phyloP scores from a whole-genome alignment of 2,113 vertebrate species.

The Sphaerodactylus townsendi region DNA sequence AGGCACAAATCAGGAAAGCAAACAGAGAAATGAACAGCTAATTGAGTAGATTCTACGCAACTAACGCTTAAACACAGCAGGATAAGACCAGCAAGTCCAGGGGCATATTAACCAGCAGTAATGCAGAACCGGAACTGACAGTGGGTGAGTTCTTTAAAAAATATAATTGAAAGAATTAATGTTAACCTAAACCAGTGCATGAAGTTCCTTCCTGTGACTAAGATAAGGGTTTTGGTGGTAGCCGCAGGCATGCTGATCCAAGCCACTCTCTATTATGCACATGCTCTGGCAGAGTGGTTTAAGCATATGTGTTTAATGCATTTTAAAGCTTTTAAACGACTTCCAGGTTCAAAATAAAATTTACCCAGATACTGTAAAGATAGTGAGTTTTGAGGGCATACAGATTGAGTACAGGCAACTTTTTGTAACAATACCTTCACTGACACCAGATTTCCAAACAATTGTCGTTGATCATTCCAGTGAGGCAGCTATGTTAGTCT shows the following conservation, averaged over 20 bases:
- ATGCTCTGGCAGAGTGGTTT: conserved; percentile 21
- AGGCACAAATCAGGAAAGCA: conserved; percentile 71
- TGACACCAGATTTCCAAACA: conserved; percentile 11
- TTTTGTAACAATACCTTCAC: neutral
- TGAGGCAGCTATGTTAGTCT: too few species aligned
- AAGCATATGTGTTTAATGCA: neutral
- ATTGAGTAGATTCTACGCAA: conserved; percentile 68
- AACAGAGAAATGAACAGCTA: conserved; percentile 69
- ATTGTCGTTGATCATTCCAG: too few species aligned
- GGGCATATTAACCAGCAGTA: conserved; percentile 47
- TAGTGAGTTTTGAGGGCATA: neutral
- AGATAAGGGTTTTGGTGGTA: conserved; percentile 48
- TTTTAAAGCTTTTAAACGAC: conserved; percentile 15
- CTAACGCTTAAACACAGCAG: conserved; percentile 61
- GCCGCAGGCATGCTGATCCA: conserved; percentile 35
- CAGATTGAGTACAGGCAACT: neutral
- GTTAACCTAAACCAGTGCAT: conserved; percentile 22
- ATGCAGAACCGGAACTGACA: conserved; percentile 43
- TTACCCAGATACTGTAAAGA: neutral
- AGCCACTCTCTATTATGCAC: conserved; percentile 19
- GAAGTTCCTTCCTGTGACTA: conserved; percentile 25
- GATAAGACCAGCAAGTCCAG: conserved; percentile 44
- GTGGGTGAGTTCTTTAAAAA: neutral
- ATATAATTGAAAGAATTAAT: conserved; percentile 29
- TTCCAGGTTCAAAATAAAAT: conserved; percentile 1